Evolutionary conservation across 2,797 vertebrate species (phyloP), one percentile per base, ranked within the genome.

Genomic region (Oryzias dopingdopingensis): DNA sequence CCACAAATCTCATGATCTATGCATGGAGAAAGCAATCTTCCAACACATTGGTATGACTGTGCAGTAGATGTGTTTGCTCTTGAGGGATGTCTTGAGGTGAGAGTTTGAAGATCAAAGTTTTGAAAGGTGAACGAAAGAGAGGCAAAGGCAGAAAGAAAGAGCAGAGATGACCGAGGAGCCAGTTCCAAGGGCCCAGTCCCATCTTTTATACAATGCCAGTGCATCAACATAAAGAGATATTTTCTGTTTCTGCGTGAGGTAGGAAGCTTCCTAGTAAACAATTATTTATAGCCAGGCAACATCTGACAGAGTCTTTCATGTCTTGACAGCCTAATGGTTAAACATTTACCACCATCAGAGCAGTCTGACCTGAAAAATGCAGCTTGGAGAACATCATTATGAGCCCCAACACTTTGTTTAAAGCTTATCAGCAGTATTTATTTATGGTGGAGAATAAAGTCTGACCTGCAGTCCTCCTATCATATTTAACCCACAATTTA

Each of bases 161-260:
- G 46, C 50, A 1, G 59, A 65, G 63, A 70, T 80, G 79, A 84
- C 77, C 74, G 74, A 81, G 54, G 72, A 82, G 73, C 65, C 82
- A 74, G 74, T 69, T 79, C 77, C 73, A 18, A 52, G 29, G 14
- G 53, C 54, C 66, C 77, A 12, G 67, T 61, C 62, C 68, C 64
- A 76, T 79, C 82, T 65, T 60, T 37, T 57, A 53, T 5, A 73
- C 62, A 44, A 52, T 62, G 56, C 65, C 42, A 42, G 63, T 42
- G 52, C 64, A 42, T 55, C 67, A 70, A 66, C 64, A 54, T 7
- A 56, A 26, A 57, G 59, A 69, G 53, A 68, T 1, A 44, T 52
- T 61, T 51, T 59, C 52, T 79, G 55, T 84, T 56, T 52, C 18
- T 0, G 5, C 48, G 63, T 10, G 70, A 59, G 59, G 16, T 20